These are phyloP conservation scores for Pollachius pollachius DNA, from an alignment of 2,113 vertebrate species.

Conservation along the genomic window DNA sequence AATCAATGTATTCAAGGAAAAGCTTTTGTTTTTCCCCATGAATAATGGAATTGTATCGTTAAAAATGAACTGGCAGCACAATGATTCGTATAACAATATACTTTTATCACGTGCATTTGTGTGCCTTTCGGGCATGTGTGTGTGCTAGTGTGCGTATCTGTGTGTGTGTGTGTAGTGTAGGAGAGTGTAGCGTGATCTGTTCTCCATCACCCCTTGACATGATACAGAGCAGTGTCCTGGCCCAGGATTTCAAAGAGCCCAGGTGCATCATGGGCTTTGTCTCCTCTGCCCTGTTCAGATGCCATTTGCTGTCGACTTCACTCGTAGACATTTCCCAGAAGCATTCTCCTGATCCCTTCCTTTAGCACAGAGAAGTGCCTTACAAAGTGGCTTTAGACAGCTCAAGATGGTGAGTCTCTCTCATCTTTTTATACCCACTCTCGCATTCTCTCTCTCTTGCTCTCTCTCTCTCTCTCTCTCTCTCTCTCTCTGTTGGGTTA, in stretches of 20 bases:
- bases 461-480: no score
- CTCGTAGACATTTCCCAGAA: background rate
- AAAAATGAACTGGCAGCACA: no score
- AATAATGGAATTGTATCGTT: no score
- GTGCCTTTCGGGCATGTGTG: background rate
- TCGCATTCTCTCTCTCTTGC: background rate
- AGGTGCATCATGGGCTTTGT: conserved; percentile 43
- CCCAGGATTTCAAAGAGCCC: conserved; percentile 29
- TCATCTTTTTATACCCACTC: background rate
- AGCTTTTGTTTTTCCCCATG: no score
- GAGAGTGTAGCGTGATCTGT: conserved; percentile 6
- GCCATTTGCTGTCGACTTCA: conserved; percentile 19
- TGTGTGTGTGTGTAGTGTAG: background rate
- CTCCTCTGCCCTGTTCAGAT: background rate
- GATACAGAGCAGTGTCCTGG: conserved; percentile 5
- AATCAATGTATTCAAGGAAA: no score
- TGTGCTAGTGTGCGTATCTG: background rate
- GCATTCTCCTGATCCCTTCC: conserved; percentile 1
- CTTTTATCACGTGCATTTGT: no score
- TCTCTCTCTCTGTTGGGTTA: no score
- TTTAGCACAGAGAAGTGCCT: background rate
- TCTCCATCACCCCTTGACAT: conserved; percentile 14
- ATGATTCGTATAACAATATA: no score
- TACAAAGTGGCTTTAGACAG: no score
- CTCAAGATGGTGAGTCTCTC: background rate